Conservation (phyloP, 2,113 vertebrate species). For the Nyctereutes procyonoides region DNA sequence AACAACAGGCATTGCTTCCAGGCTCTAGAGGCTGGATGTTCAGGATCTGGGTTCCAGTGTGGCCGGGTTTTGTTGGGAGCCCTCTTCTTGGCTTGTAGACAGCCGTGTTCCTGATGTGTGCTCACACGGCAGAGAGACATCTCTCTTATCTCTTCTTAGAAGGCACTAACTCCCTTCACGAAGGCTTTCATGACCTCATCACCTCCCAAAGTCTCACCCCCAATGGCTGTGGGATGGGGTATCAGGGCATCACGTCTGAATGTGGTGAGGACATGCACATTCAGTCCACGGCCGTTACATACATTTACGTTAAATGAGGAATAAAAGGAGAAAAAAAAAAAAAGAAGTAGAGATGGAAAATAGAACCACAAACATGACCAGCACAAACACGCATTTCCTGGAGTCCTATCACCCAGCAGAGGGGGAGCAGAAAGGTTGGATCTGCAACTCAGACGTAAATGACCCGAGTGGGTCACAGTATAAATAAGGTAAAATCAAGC, state of each 20-base stretch:
- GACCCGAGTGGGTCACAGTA: accelerated
- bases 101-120: too few relatives aligned
- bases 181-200: not conserved
- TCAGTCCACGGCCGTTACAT: too few relatives aligned
- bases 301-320: not conserved
- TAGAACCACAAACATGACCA: not conserved
- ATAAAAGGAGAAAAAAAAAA: not conserved
- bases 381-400: not conserved
- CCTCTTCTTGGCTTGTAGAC: not conserved
- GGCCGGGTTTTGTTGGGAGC: not conserved
- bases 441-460: not conserved
- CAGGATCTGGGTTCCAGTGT: not conserved
- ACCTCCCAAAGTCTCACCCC: not conserved
- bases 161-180: not conserved
- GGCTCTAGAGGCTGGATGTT: not conserved
- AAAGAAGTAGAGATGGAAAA: not conserved
- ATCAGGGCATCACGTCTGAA: not conserved
- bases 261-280: not conserved
- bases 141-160: not conserved
- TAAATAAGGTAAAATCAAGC: not conserved
- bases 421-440: not conserved
- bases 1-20: not conserved
- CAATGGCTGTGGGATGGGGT: not conserved
- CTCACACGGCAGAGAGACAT: not conserved
- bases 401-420: not conserved